phyloP scores from a whole-genome alignment of 2,888 invertebrate species.

The Luperina testacea region DNA sequence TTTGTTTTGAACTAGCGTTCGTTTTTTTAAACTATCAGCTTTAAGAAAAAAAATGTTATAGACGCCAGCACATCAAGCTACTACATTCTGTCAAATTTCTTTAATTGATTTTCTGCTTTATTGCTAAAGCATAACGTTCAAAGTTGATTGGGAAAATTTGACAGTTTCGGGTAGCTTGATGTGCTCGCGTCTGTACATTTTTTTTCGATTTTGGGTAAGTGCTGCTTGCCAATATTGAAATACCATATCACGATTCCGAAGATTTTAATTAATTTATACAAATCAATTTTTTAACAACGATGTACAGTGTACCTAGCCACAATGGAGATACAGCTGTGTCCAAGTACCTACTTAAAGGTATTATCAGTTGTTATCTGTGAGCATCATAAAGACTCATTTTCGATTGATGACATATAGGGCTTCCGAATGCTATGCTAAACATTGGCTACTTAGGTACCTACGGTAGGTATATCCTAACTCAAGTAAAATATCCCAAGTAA shows the following conservation, averaged over 20 bases:
- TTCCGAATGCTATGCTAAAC: conserved; percentile 27
- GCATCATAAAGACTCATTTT: conserved; percentile 28
- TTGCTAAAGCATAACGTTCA: no score
- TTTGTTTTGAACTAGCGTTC: background rate
- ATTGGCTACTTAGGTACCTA: conserved; percentile 6
- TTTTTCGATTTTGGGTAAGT: background rate
- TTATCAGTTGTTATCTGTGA: conserved; percentile 14
- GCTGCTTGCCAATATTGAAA: background rate
- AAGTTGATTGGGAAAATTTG: no score
- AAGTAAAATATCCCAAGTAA: no score
- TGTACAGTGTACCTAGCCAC: background rate
- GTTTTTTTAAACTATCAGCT: background rate
- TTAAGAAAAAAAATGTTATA: background rate
- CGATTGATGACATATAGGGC: conserved; percentile 17
- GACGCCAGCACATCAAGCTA: no score
- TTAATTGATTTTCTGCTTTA: no score
- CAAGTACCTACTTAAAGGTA: conserved; percentile 11
- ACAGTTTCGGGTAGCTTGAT: no score
- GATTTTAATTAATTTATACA: background rate
- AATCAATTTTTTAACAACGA: background rate
- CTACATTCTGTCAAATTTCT: no score
- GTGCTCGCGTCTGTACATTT: no score
- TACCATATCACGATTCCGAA: background rate
- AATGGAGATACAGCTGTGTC: conserved; percentile 8
- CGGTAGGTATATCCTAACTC: conserved; percentile 5